Evolutionary conservation across 2,797 vertebrate genomes (phyloP).

Genomic region (Hippocampus kuda): DNA sequence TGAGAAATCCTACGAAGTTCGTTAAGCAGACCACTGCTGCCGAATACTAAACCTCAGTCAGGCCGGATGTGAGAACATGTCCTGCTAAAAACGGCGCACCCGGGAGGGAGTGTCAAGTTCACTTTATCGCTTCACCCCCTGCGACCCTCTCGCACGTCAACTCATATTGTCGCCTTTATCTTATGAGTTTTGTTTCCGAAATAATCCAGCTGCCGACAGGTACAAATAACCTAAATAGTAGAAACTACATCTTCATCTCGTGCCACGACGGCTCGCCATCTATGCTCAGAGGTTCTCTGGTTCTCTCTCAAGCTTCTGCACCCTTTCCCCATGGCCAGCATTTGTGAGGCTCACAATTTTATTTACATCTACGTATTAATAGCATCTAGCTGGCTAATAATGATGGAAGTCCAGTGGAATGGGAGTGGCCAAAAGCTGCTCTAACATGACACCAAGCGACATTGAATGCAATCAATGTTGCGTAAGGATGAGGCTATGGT

Average conservation of each 20-base stretch:
- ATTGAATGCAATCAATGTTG: too few relatives aligned
- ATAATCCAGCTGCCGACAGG: not conserved
- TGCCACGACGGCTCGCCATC: slow-evolving; percentile 25
- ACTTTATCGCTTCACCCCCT: not conserved
- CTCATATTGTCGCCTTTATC: not conserved
- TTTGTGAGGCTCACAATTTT: slow-evolving; percentile 51
- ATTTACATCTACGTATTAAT: slow-evolving; percentile 50
- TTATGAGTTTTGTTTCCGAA: not conserved
- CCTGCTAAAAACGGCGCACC: slow-evolving; percentile 35
- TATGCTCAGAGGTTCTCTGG: slow-evolving; percentile 24
- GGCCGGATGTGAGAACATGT: slow-evolving; percentile 29
- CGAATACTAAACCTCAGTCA: slow-evolving; percentile 8
- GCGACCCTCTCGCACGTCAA: not conserved
- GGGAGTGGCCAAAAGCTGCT: slow-evolving; percentile 15
- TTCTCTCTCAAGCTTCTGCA: slow-evolving; percentile 41
- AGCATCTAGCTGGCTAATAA: slow-evolving; percentile 34
- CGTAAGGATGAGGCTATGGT: not conserved
- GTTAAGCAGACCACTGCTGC: not conserved
- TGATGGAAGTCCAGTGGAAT: slow-evolving; percentile 15
- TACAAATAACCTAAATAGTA: slow-evolving; percentile 4
- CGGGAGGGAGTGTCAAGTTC: slow-evolving; percentile 17
- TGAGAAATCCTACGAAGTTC: not conserved
- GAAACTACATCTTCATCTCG: slow-evolving; percentile 37
- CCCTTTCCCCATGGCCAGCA: slow-evolving; percentile 36
- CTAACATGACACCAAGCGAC: not conserved